Percentiles rank a stretch among this genome's conserved stretches.
phyloP scores from a whole-genome alignment of 2,797 vertebrate genomes.

The Lacerta viridis region DNA sequence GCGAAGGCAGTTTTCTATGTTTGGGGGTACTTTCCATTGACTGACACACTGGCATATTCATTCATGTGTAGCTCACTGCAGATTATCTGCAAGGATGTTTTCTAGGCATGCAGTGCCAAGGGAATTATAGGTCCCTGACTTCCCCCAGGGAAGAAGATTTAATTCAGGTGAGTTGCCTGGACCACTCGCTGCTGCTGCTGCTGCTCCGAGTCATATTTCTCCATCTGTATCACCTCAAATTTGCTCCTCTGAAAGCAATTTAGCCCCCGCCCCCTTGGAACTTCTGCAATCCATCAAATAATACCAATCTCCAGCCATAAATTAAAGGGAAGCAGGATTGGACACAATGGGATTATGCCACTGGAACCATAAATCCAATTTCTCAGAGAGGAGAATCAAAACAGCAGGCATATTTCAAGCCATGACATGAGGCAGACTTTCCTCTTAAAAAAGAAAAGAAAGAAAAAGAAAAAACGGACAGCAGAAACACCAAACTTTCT shows the following conservation, averaged over 20 bases:
- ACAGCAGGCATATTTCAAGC: conserved; percentile 60
- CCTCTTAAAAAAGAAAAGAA: not conserved
- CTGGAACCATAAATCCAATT: conserved; percentile 70
- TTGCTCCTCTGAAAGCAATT: conserved; percentile 76
- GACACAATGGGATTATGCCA: conserved; percentile 76
- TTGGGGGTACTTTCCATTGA: too few species aligned
- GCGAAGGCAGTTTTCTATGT: not conserved
- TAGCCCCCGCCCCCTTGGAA: conserved; percentile 66
- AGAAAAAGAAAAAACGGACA: too few species aligned
- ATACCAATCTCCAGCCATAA: conserved; percentile 62
- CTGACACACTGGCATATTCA: not conserved
- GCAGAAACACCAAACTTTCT: not conserved
- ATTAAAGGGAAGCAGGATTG: conserved; percentile 78
- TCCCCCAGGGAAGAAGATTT: conserved; percentile 27
- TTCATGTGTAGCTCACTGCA: not conserved
- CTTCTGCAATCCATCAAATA: conserved; percentile 77
- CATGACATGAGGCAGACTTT: conserved; percentile 73
- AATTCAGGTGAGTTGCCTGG: conserved; percentile 39
- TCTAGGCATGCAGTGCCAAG: not conserved
- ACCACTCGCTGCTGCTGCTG: too few species aligned
- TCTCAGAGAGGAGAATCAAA: conserved; percentile 69
- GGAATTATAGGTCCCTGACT: conserved; percentile 23
- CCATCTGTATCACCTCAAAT: conserved; percentile 60
- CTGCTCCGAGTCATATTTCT: conserved; percentile 54
- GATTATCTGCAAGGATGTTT: not conserved